Conservation (phyloP, 2,888 invertebrate genomes). For the Chrysopilus asiliformis region DNA sequence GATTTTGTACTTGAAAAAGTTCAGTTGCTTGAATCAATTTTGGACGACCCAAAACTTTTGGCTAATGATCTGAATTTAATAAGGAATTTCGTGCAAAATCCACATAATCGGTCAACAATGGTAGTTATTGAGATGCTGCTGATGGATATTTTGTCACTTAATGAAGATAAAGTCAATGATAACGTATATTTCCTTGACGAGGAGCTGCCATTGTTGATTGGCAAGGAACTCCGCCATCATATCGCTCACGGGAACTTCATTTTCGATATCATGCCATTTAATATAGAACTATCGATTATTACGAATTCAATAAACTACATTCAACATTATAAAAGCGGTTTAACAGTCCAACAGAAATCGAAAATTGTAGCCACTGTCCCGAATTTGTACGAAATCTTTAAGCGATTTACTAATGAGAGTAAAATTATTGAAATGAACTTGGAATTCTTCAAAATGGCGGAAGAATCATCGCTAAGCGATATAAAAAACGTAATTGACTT, state of each 20-base stretch:
- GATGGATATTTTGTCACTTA: not conserved
- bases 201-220: not conserved
- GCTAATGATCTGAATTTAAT: too few relatives aligned
- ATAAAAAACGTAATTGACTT: not conserved
- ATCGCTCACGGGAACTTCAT: not conserved
- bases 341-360: not conserved
- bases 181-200: not conserved
- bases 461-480: not conserved
- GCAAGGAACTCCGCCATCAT: not conserved
- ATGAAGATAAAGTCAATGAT: not conserved
- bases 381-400: not conserved
- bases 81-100: too few relatives aligned
- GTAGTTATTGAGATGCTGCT: not conserved
- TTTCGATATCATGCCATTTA: not conserved
- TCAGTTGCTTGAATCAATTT: too few relatives aligned
- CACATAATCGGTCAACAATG: too few relatives aligned
- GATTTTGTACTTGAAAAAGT: too few relatives aligned
- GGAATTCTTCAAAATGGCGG: not conserved
- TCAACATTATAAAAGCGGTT: not conserved
- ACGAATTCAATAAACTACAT: not conserved
- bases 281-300: not conserved
- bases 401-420: too few relatives aligned
- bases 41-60: too few relatives aligned
- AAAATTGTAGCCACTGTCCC: not conserved
- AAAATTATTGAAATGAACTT: too few relatives aligned